These are phyloP conservation scores for Eurois occulta DNA, from an alignment of 2,888 invertebrate genomes.

Conservation along the genomic window DNA sequence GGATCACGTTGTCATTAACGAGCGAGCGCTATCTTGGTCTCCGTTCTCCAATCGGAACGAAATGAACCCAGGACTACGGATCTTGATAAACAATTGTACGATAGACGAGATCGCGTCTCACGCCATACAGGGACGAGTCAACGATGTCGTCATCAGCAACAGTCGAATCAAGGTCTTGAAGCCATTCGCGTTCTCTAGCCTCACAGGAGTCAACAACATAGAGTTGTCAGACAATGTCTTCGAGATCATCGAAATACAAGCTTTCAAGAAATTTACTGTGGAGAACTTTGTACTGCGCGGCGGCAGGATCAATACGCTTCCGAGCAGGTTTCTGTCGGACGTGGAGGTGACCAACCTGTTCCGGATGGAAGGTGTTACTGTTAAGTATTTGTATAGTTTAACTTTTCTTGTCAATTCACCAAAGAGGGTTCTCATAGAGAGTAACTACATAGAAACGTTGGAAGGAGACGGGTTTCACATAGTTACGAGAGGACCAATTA, in stretches of 20 bases:
- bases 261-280: conserved; percentile 95
- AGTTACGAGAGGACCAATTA: conserved; percentile 91
- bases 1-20: conserved; percentile 91
- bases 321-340: conserved; percentile 94
- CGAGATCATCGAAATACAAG: conserved; percentile 92
- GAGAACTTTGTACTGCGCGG: conserved; percentile 92
- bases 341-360: conserved; percentile 93
- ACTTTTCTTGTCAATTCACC: conserved; percentile 93
- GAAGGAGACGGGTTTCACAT: conserved; percentile 93
- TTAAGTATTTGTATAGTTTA: conserved; percentile 92
- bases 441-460: conserved; percentile 90
- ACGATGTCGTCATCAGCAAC: conserved; percentile 92
- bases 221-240: conserved; percentile 91
- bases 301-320: conserved; percentile 91
- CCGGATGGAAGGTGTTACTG: conserved; percentile 91
- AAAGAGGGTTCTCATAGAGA: conserved; percentile 91
- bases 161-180: conserved; percentile 91
- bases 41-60: conserved; percentile 91
- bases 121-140: conserved; percentile 93
- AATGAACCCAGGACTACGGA: conserved; percentile 91
- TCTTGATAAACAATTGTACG: conserved; percentile 87
- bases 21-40: conserved; percentile 91
- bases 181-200: conserved; percentile 94
- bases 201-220: conserved; percentile 92
- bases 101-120: conserved; percentile 90